Conservation (phyloP, 2,797 vertebrate genomes). For the Synanceia verrucosa region DNA sequence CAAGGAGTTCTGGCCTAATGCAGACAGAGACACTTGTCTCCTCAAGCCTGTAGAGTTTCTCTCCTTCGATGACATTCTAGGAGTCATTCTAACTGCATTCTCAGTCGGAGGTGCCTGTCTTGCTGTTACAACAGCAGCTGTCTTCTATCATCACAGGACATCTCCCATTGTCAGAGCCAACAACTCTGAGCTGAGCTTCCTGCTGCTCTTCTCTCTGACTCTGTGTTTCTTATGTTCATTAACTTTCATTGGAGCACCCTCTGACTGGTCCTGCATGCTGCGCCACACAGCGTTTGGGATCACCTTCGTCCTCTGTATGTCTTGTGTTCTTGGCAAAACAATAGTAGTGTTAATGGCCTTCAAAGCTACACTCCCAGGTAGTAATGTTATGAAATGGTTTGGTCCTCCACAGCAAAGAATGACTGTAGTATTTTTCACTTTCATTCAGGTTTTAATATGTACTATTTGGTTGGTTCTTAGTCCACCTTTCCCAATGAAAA, state of each 20-base stretch:
- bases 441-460: conserved; percentile 75
- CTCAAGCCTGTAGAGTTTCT: conserved; percentile 74
- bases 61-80: conserved; percentile 67
- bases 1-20: conserved; percentile 71
- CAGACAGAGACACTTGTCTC: conserved; percentile 55
- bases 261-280: conserved; percentile 76
- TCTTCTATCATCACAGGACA: conserved; percentile 56
- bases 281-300: conserved; percentile 72
- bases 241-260: conserved; percentile 73
- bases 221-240: conserved; percentile 78
- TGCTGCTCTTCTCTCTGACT: conserved; percentile 72
- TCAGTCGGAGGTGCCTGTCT: conserved; percentile 61
- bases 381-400: conserved; percentile 76
- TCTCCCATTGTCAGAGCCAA: conserved; percentile 69
- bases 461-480: conserved; percentile 59
- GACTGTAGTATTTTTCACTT: conserved; percentile 68
- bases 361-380: conserved; percentile 71
- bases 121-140: conserved; percentile 30
- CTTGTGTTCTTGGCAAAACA: conserved; percentile 74
- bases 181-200: conserved; percentile 77
- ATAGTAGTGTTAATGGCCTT: conserved; percentile 77
- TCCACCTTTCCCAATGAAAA: conserved; percentile 61
- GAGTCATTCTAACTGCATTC: conserved; percentile 61
- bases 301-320: conserved; percentile 74
- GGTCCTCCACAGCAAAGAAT: conserved; percentile 71